Evolutionary conservation across 2,888 invertebrate species (phyloP).

Genomic region (Melinaea marsaeus): DNA sequence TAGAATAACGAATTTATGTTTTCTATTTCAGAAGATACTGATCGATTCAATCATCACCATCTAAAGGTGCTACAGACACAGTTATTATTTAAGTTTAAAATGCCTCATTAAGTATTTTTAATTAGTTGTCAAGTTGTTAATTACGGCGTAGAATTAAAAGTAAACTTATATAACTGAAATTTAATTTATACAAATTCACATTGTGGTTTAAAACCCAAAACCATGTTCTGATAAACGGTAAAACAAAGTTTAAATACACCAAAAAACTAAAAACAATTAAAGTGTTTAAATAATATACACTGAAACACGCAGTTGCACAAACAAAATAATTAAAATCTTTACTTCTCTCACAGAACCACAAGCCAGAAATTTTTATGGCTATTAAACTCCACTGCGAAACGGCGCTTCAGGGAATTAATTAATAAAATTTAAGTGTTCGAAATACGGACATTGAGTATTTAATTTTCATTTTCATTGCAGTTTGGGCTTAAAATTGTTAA

Average conservation of each 20-base stretch:
- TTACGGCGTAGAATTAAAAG: too few species aligned
- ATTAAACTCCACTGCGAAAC: constrained; percentile 24
- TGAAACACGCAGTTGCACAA: constrained; percentile 15
- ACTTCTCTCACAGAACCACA: background rate
- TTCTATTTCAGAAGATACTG: too few species aligned
- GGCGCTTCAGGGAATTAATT: constrained; percentile 26
- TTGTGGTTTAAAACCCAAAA: background rate
- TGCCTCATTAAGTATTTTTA: too few species aligned
- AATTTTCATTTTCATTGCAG: background rate
- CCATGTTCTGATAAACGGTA: background rate
- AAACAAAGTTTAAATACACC: constrained; percentile 8
- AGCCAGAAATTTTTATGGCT: too few species aligned
- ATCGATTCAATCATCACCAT: too few species aligned
- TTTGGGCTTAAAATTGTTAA: background rate
- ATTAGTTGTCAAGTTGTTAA: too few species aligned
- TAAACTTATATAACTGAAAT: too few species aligned
- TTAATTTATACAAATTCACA: too few species aligned
- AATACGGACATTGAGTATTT: too few species aligned
- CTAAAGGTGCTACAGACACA: too few species aligned
- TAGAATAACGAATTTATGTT: too few species aligned
- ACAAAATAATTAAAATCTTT: constrained; percentile 18
- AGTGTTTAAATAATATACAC: constrained; percentile 11
- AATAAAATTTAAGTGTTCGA: constrained; percentile 14
- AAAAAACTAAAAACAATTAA: constrained; percentile 20
- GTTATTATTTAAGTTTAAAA: too few species aligned